These are phyloP conservation scores for Regulus satrapa DNA, from an alignment of 2,113 vertebrate species.

Conservation along the genomic window DNA sequence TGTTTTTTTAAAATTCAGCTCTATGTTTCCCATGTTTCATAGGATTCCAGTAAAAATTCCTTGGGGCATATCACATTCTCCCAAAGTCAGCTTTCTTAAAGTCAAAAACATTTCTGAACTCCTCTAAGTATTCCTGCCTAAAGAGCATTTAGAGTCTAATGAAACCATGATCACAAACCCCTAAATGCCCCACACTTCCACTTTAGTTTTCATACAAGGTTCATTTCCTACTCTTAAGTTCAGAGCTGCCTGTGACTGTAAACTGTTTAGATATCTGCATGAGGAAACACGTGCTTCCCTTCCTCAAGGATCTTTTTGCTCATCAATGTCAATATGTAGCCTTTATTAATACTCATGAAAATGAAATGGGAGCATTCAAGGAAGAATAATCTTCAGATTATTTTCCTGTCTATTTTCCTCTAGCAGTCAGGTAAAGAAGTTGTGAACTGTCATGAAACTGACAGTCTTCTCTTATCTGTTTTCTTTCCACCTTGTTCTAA, in stretches of 20 bases:
- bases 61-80: constrained; percentile 47
- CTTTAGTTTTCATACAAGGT: constrained; percentile 13
- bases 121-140: not conserved
- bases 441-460: not conserved
- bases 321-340: not conserved
- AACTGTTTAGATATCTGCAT: not conserved
- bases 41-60: constrained; percentile 44
- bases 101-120: constrained; percentile 40
- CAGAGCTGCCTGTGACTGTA: not conserved
- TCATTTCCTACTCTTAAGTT: constrained; percentile 39
- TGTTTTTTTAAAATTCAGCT: constrained; percentile 52
- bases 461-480: not conserved
- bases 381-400: not conserved
- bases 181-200: not conserved
- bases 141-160: constrained; percentile 33
- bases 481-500: not conserved
- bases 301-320: constrained; percentile 5
- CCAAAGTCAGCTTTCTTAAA: constrained; percentile 58
- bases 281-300: constrained; percentile 34
- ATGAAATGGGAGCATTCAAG: not conserved
- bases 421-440: not conserved
- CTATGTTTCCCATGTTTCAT: constrained; percentile 57
- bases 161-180: constrained; percentile 39
- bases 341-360: not conserved
- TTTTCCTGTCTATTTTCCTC: constrained; percentile 14